Percentiles rank a stretch among this genome's conserved stretches.
Conservation (phyloP, 2,797 vertebrate genomes). For the Oreochromis mossambicus region DNA sequence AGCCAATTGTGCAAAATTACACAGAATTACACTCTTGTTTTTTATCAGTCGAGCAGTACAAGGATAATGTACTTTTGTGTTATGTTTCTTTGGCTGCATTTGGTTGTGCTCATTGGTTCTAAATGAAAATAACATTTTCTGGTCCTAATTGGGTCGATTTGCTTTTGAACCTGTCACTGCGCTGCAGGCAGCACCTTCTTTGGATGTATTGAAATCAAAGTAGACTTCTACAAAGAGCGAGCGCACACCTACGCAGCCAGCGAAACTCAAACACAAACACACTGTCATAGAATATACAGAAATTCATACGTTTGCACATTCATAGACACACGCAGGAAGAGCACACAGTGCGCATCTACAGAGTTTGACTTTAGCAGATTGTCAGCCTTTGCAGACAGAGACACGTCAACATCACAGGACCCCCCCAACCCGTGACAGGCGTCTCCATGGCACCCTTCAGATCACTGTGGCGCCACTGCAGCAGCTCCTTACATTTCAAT, state of each 20-base stretch:
- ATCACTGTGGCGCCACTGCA: constrained; percentile 56
- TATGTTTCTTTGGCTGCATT: not conserved
- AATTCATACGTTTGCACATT: not conserved
- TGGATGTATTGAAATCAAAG: constrained; percentile 57
- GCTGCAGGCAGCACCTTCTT: constrained; percentile 50
- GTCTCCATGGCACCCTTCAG: constrained; percentile 67
- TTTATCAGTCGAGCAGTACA: not conserved
- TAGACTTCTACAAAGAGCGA: constrained; percentile 51
- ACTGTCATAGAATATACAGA: not conserved
- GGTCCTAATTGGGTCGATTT: constrained; percentile 57
- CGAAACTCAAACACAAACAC: constrained; percentile 27
- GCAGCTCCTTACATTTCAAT: constrained; percentile 59
- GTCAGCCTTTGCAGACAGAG: constrained; percentile 58
- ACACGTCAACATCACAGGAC: constrained; percentile 61
- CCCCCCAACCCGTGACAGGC: constrained; percentile 50
- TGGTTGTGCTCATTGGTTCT: constrained; percentile 14
- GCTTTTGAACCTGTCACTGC: constrained; percentile 50
- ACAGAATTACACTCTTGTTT: not conserved
- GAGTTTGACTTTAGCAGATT: constrained; percentile 59
- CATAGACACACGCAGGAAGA: not conserved
- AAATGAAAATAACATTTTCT: constrained; percentile 37
- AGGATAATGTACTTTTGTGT: constrained; percentile 8
- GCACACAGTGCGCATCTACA: constrained; percentile 35
- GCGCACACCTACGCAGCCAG: constrained; percentile 36
- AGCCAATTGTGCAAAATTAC: not conserved